Conservation (phyloP, 2,888 invertebrate genomes). For the Heliconius cydno region DNA sequence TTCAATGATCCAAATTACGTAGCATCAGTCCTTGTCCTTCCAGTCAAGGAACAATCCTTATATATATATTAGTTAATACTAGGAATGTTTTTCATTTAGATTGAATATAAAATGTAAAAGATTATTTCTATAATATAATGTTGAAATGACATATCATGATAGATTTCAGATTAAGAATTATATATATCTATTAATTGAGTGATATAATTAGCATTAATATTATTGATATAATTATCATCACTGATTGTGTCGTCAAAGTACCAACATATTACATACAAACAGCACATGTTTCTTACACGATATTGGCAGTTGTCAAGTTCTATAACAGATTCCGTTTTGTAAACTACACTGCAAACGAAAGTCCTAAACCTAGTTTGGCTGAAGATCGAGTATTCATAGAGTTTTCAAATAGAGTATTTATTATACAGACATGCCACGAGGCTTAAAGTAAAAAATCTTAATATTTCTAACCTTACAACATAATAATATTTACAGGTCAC, state of each 20-base stretch:
- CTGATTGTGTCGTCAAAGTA: too few species aligned
- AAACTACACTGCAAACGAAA: constrained; percentile 38
- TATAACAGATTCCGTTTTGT: constrained; percentile 35
- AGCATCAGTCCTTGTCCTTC: neutral
- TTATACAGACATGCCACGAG: neutral
- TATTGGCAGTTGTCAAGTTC: constrained; percentile 25
- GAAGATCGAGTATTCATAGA: constrained; percentile 46
- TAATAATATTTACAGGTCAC: neutral
- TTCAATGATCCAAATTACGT: constrained; percentile 29
- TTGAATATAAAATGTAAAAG: too few species aligned
- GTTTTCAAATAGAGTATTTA: constrained; percentile 26
- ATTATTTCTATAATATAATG: too few species aligned
- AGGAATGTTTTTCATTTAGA: too few species aligned
- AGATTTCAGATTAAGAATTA: too few species aligned
- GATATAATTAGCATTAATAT: too few species aligned
- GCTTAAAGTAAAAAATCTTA: neutral
- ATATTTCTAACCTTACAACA: neutral
- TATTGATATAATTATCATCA: too few species aligned
- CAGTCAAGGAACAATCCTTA: neutral
- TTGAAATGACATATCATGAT: too few species aligned
- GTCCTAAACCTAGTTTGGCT: constrained; percentile 42
- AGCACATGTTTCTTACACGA: neutral
- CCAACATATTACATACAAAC: too few species aligned
- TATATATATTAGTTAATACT: too few species aligned
- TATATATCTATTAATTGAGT: too few species aligned